These are phyloP conservation scores for Chloroceryle inda DNA, from an alignment of 2,797 vertebrate genomes.

Conservation along the genomic window DNA sequence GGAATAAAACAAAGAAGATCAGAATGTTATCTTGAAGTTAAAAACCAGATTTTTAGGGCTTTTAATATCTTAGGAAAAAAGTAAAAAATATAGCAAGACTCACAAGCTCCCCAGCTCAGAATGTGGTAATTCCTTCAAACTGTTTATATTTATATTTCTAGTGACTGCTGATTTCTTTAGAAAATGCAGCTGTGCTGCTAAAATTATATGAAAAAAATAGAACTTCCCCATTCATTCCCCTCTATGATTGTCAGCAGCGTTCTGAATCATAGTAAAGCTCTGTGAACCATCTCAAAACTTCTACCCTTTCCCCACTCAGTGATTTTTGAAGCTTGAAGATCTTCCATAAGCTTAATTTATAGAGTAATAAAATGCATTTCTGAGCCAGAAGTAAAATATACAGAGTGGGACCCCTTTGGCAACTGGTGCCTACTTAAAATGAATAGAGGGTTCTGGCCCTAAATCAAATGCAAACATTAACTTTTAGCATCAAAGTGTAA, in stretches of 20 bases:
- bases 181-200: background rate
- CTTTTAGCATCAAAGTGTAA: background rate
- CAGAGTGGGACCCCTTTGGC: background rate
- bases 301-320: background rate
- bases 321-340: background rate
- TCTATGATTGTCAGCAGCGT: background rate
- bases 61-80: background rate
- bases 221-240: background rate
- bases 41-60: background rate
- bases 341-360: conserved; percentile 18
- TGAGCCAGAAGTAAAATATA: conserved; percentile 24
- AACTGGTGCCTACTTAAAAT: background rate
- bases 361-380: conserved; percentile 2
- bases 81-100: background rate
- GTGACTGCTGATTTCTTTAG: background rate
- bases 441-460: background rate
- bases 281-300: background rate
- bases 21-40: too few relatives aligned
- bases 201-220: background rate
- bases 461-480: background rate
- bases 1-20: too few relatives aligned
- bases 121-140: background rate
- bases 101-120: background rate
- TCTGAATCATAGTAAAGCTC: background rate
- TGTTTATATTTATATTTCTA: background rate